Base-by-base conservation (phyloP, 2,888 invertebrate species). In the Lumbricus terrestris region DNA sequence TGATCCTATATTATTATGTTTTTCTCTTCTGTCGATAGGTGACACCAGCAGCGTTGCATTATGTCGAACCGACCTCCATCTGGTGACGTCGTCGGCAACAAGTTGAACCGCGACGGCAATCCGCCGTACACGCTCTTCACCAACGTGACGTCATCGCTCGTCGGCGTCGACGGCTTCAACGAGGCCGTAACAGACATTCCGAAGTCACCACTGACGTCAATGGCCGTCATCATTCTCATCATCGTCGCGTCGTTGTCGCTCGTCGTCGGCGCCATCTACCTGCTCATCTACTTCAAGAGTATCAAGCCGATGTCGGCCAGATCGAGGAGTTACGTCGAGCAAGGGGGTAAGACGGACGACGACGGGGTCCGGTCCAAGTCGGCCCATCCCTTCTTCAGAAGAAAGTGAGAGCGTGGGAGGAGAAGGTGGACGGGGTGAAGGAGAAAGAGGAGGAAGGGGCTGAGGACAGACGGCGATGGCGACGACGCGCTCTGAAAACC, bases 231-330 rank as follows among this genome's bases (percentile, higher is more conserved):
- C 82, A 91, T 91, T 47, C 88, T 91, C 35, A 91, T 91, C 88
- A 90, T 91, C 88, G 91, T 91, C 29, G 90, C 90, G 29, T 91
- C 91, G 29, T 35, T 91, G 88, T 90, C 90, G 33, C 88, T 91
- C 38, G 91, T 90, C n/a, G 91, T 91, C 8, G 91, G 91, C 37
- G 91, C 91, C 35, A 91, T 91, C 83, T 91, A 91, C 42, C 83
- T 91, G 90, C 91, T 91, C 88, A 91, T 91, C 88, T 91, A 91
- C 90, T 91, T 91, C 88, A 91, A 91, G 91, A 91, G 91, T 90
- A 91, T 91, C 90, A 91, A 91, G 89, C 91, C 91, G 23, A 91
- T 91, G 91, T 90, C 91, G n/a, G 91, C 91, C 33, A 83, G 91
- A 82, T 91, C 91, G 18, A 90, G 91, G 89, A 90, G 90, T 34